phyloP scores from a whole-genome alignment of 2,888 invertebrate genomes.

The Nebria salina region DNA sequence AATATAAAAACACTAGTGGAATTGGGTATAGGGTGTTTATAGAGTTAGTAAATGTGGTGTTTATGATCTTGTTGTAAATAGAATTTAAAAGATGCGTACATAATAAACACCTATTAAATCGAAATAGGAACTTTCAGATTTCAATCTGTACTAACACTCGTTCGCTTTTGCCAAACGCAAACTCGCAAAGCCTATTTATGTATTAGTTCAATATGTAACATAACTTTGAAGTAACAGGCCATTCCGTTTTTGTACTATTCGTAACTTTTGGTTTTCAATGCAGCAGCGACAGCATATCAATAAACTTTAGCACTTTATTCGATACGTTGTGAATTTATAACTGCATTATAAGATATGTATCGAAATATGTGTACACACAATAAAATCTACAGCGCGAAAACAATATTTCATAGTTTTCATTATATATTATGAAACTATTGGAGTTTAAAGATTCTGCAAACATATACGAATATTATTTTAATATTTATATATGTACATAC shows the following conservation, averaged over 20 bases:
- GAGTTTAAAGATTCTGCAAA: too few species aligned
- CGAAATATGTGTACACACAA: not conserved
- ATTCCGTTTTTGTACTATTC: not conserved
- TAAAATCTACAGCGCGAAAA: not conserved
- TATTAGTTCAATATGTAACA: not conserved
- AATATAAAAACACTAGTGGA: not conserved
- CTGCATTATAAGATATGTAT: not conserved
- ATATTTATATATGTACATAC: too few species aligned
- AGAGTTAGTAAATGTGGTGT: slow-evolving; percentile 33
- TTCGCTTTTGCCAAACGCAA: not conserved
- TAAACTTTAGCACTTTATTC: not conserved
- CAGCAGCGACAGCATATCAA: not conserved
- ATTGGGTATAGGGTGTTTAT: not conserved
- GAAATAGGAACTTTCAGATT: slow-evolving; percentile 39
- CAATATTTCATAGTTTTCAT: not conserved
- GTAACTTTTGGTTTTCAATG: not conserved
- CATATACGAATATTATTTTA: too few species aligned
- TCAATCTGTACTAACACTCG: slow-evolving; percentile 21
- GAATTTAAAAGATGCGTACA: slow-evolving; percentile 31
- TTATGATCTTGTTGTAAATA: slow-evolving; percentile 32
- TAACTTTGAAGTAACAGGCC: not conserved
- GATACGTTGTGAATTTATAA: not conserved
- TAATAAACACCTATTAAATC: slow-evolving; percentile 21
- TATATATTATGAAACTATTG: too few species aligned
- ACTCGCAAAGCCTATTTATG: not conserved